Evolutionary conservation across 2,113 vertebrate species (phyloP).

Genomic region (Colinus virginianus): DNA sequence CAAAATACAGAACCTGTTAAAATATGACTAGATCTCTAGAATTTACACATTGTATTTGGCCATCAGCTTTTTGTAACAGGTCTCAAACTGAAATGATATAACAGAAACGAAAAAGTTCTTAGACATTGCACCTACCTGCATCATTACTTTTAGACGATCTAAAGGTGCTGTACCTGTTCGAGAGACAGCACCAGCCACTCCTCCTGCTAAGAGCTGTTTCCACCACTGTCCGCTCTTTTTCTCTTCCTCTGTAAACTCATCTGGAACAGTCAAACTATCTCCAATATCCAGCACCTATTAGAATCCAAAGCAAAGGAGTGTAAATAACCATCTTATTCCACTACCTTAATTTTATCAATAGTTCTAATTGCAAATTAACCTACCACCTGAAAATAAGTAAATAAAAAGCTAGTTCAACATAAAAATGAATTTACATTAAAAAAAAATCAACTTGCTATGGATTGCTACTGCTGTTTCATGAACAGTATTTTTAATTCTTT

Average conservation of each 20-base stretch:
- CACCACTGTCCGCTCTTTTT: slow-evolving; percentile 91
- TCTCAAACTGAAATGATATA: neutral
- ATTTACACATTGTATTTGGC: neutral
- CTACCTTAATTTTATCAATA: neutral
- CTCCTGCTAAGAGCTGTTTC: slow-evolving; percentile 91
- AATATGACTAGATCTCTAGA: neutral
- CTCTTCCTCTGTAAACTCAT: slow-evolving; percentile 94
- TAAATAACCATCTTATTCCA: neutral
- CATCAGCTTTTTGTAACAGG: neutral
- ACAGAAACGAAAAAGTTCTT: neutral
- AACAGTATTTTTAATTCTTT: neutral
- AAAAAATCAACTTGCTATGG: neutral
- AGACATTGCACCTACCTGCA: slow-evolving; percentile 84
- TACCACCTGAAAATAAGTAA: neutral
- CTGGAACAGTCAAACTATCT: slow-evolving; percentile 91
- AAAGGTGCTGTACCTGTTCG: slow-evolving; percentile 92
- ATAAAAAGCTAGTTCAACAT: neutral
- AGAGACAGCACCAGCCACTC: slow-evolving; percentile 88
- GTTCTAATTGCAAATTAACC: neutral
- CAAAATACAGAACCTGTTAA: neutral
- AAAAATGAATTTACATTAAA: neutral
- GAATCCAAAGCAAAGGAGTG: slow-evolving; percentile 41
- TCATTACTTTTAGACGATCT: slow-evolving; percentile 94
- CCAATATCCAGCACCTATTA: slow-evolving; percentile 93
- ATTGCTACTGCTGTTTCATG: neutral